Percentiles rank a stretch among this genome's conserved stretches.
Evolutionary conservation across 2,113 vertebrate species (phyloP).

Genomic region (Recurvirostra avosetta): DNA sequence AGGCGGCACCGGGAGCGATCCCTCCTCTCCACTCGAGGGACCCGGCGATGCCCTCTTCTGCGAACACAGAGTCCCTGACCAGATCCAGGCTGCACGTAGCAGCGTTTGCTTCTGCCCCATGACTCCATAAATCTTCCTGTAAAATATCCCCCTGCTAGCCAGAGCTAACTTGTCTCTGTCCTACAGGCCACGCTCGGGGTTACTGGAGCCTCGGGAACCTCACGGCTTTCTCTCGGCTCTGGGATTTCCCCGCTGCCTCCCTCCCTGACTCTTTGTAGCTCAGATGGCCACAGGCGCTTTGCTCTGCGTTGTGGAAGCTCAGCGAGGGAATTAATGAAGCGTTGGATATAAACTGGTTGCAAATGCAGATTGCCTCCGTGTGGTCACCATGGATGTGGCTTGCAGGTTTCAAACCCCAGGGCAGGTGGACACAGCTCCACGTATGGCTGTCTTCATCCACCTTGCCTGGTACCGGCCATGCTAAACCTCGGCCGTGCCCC

Average conservation of each 20-base stretch:
- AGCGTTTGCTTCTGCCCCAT: neutral
- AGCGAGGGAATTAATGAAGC: neutral
- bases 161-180: neutral
- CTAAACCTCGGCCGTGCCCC: neutral
- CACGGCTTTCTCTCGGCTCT: rapidly evolving
- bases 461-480: neutral
- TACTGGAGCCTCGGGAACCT: neutral
- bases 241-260: neutral
- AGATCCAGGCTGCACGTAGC: neutral
- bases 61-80: neutral
- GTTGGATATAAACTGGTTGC: neutral
- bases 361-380: rapidly evolving
- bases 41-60: neutral
- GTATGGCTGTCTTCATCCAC: neutral
- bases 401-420: neutral
- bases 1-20: rapidly evolving
- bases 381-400: neutral
- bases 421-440: neutral
- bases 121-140: neutral
- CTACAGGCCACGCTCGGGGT: neutral
- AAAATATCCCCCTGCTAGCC: neutral
- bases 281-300: neutral
- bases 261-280: neutral
- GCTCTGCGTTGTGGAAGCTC: neutral
- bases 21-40: rapidly evolving